These are phyloP conservation scores for Decapterus maruadsi DNA, from an alignment of 2,797 vertebrate species.

Conservation along the genomic window DNA sequence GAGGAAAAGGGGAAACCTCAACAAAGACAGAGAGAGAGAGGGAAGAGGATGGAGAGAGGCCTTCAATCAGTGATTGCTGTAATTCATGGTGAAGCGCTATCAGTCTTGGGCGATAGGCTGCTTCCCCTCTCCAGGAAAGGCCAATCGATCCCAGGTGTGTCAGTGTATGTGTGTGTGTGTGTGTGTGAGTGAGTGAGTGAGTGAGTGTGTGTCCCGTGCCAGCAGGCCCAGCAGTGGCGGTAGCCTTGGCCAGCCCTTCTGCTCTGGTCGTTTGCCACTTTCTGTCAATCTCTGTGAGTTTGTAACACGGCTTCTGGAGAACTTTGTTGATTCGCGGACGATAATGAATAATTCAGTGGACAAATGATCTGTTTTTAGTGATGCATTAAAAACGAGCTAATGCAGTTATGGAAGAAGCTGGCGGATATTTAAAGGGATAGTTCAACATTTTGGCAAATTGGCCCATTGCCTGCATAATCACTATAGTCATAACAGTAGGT, in stretches of 20 bases:
- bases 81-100: slow-evolving; percentile 66
- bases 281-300: slow-evolving; percentile 40
- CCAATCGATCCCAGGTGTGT: slow-evolving; percentile 68
- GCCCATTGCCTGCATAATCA: no score
- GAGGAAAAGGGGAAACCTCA: slow-evolving; percentile 35
- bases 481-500: no score
- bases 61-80: slow-evolving; percentile 54
- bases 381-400: neutral
- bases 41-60: slow-evolving; percentile 34
- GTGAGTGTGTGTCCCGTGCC: slow-evolving; percentile 2
- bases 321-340: slow-evolving; percentile 8
- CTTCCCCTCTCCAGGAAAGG: slow-evolving; percentile 71
- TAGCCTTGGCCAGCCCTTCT: slow-evolving; percentile 28
- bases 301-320: slow-evolving; percentile 13
- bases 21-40: slow-evolving; percentile 28
- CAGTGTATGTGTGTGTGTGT: slow-evolving; percentile 19
- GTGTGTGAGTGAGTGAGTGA: neutral
- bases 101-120: slow-evolving; percentile 64
- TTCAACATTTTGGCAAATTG: no score
- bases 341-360: slow-evolving; percentile 1
- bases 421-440: neutral
- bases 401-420: neutral
- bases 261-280: slow-evolving; percentile 32
- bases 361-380: slow-evolving; percentile 8
- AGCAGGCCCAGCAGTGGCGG: slow-evolving; percentile 35